phyloP scores from a whole-genome alignment of 2,113 vertebrate genomes.

The Poecilia latipinna region DNA sequence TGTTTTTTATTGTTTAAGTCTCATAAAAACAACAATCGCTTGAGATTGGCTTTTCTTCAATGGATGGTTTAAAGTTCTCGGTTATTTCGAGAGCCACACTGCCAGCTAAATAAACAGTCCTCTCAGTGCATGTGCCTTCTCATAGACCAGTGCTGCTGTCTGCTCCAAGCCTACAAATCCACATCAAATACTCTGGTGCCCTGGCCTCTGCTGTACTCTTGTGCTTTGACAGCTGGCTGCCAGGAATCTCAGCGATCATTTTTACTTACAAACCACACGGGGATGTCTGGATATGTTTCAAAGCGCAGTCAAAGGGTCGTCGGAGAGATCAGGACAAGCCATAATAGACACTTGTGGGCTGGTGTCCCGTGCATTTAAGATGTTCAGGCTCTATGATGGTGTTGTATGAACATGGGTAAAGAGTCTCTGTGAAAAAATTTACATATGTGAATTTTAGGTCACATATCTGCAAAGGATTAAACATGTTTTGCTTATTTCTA shows the following conservation, averaged over 20 bases:
- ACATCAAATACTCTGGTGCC: conserved; percentile 69
- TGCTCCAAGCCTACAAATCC: conserved; percentile 57
- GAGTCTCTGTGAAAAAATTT: neutral
- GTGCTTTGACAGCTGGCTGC: conserved; percentile 62
- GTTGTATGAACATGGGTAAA: neutral
- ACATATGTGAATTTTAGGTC: no score
- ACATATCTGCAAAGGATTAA: neutral
- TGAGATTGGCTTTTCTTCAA: conserved; percentile 53
- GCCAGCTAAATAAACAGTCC: conserved; percentile 73
- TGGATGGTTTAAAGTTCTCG: conserved; percentile 49
- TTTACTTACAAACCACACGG: conserved; percentile 59
- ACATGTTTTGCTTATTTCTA: neutral
- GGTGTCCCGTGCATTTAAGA: conserved; percentile 60
- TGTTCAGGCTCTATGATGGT: neutral
- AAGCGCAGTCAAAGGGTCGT: conserved; percentile 57
- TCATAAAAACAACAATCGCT: conserved; percentile 47
- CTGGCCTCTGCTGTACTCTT: conserved; percentile 48
- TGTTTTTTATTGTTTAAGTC: conserved; percentile 33
- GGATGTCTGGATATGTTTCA: conserved; percentile 46
- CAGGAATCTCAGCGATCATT: conserved; percentile 62
- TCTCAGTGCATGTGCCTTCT: conserved; percentile 56
- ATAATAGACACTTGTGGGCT: conserved; percentile 50
- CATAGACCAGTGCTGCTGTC: conserved; percentile 58
- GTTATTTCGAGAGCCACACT: conserved; percentile 65
- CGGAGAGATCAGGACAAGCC: conserved; percentile 67